Conservation (phyloP, 2,113 vertebrate genomes). For the Lanius collurio region DNA sequence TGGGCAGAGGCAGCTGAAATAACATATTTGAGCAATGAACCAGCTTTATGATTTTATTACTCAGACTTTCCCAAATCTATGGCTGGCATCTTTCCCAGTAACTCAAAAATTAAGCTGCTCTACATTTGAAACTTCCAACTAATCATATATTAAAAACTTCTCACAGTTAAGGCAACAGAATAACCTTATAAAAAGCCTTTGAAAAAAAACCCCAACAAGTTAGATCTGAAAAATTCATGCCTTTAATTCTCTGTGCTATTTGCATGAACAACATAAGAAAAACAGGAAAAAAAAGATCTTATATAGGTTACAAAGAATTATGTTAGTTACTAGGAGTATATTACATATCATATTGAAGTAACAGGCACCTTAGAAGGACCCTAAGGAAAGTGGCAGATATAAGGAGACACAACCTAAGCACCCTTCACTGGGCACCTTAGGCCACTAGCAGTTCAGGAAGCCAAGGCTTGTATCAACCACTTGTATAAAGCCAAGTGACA, state of each 20-base stretch:
- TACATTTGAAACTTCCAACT: background rate
- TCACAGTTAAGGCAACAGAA: background rate
- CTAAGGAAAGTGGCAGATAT: background rate
- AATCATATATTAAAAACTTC: background rate
- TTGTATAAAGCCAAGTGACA: background rate
- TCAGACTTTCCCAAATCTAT: conserved; percentile 22
- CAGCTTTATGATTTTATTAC: conserved; percentile 19
- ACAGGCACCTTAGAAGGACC: background rate
- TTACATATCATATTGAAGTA: background rate
- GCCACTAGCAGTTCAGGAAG: background rate
- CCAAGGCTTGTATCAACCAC: background rate
- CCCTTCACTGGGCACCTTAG: background rate
- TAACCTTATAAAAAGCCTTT: background rate
- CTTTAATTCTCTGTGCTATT: background rate
- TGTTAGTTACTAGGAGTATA: background rate
- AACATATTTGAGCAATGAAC: conserved; percentile 7
- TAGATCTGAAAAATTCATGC: background rate
- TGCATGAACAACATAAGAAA: background rate
- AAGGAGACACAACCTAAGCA: background rate
- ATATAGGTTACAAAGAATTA: background rate
- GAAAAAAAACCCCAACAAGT: background rate
- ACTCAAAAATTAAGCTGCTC: background rate
- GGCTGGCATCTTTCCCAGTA: background rate
- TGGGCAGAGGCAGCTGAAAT: conserved; percentile 22
- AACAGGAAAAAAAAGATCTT: background rate